Evolutionary conservation across 2,797 vertebrate genomes (phyloP).

Genomic region (Salarias fasciatus): DNA sequence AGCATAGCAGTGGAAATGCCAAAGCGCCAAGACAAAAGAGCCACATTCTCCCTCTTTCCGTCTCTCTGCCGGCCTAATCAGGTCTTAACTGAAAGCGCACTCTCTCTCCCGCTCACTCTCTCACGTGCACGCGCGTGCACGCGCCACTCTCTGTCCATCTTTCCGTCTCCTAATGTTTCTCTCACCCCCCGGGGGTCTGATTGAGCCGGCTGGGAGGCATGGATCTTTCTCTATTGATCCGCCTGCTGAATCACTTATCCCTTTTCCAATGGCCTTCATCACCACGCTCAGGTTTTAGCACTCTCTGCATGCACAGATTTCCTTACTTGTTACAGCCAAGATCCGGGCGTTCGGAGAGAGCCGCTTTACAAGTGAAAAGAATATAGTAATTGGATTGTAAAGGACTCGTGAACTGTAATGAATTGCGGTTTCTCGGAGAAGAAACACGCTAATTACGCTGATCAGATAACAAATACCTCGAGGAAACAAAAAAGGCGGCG

Average conservation of each 20-base stretch:
- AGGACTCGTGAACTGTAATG: conserved; percentile 19
- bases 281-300: conserved; percentile 72
- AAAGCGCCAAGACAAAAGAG: conserved; percentile 71
- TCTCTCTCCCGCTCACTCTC: conserved; percentile 29
- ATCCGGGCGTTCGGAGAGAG: conserved; percentile 42
- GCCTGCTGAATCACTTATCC: conserved; percentile 83
- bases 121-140: conserved; percentile 11
- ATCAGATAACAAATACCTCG: conserved; percentile 35
- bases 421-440: conserved; percentile 18
- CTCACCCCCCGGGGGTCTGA: conserved; percentile 70
- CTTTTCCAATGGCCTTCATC: conserved; percentile 81
- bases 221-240: conserved; percentile 80
- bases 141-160: conserved; percentile 58
- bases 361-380: conserved; percentile 38
- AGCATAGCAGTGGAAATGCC: conserved; percentile 62
- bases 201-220: conserved; percentile 79
- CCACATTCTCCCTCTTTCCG: conserved; percentile 50
- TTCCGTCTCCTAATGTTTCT: conserved; percentile 76
- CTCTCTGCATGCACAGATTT: conserved; percentile 65
- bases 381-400: conserved; percentile 19
- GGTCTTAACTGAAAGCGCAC: conserved; percentile 59
- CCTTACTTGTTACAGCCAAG: conserved; percentile 49
- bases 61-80: conserved; percentile 62
- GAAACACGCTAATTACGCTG: conserved; percentile 39
- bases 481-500: conserved; percentile 34